A percentile compares a stretch with the other conserved stretches of the same genome.
phyloP scores from a whole-genome alignment of 1,140 invertebrate genomes.

The Rhopalosiphum padi region DNA sequence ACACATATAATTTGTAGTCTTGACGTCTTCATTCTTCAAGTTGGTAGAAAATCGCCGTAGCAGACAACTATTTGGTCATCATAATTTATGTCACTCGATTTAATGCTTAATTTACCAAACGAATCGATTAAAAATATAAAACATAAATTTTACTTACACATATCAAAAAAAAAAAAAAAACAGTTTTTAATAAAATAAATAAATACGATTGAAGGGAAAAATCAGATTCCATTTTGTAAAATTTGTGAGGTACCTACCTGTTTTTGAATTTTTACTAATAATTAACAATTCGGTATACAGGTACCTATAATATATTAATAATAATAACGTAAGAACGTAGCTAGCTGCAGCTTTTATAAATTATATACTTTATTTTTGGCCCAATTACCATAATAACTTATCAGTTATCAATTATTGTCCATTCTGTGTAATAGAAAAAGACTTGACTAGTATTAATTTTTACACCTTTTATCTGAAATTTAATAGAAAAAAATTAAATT shows the following conservation, averaged over 20 bases:
- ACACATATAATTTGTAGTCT: no score
- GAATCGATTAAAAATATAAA: not conserved
- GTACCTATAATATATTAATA: not conserved
- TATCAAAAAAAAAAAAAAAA: not conserved
- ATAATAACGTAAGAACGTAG: not conserved
- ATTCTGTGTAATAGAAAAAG: not conserved
- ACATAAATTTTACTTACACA: not conserved
- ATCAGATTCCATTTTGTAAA: not conserved
- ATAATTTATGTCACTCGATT: not conserved
- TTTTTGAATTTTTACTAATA: not conserved
- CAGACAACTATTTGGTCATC: no score
- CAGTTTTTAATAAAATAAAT: not conserved
- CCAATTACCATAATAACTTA: not conserved
- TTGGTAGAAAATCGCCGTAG: no score
- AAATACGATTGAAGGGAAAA: not conserved
- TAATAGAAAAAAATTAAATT: no score
- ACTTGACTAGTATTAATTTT: not conserved
- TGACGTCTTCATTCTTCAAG: no score
- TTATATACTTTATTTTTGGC: not conserved
- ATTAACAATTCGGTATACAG: not conserved
- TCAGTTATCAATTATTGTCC: no score
- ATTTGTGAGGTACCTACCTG: not conserved
- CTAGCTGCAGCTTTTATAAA: not conserved
- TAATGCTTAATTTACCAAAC: not conserved
- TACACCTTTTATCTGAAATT: not conserved